Evolutionary conservation across 2,888 invertebrate species (phyloP).

Genomic region (Netelia melanura): DNA sequence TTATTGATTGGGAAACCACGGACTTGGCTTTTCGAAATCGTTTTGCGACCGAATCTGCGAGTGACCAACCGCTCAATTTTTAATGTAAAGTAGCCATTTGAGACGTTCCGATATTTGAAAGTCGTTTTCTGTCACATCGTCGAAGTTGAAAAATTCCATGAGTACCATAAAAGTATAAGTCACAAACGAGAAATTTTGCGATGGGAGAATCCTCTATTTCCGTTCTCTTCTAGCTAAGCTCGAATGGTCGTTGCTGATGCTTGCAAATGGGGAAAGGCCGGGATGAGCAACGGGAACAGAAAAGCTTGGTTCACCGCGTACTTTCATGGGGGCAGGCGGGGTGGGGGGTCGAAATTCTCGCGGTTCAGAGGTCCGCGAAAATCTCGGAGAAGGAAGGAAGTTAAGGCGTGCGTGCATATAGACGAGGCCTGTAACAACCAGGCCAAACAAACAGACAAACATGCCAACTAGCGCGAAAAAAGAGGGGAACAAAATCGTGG

Average conservation of each 20-base stretch:
- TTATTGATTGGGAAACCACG: no score
- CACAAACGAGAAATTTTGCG: background rate
- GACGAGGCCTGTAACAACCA: slow-evolving; percentile 80
- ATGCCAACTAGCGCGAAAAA: slow-evolving; percentile 65
- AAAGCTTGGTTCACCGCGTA: slow-evolving; percentile 37
- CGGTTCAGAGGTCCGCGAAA: background rate
- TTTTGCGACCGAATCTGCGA: no score
- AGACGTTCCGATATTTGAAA: no score
- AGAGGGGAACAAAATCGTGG: slow-evolving; percentile 31
- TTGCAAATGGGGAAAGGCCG: slow-evolving; percentile 7
- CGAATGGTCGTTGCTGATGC: background rate
- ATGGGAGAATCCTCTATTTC: background rate
- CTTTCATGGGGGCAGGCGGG: slow-evolving; percentile 9
- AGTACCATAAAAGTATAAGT: background rate
- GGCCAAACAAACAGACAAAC: slow-evolving; percentile 81
- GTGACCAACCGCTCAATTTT: no score
- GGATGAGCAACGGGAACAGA: slow-evolving; percentile 27
- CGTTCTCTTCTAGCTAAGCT: background rate
- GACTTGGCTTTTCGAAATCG: no score
- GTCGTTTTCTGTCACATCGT: background rate
- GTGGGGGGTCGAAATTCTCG: background rate
- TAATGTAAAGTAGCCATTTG: no score
- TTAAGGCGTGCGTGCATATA: slow-evolving; percentile 77
- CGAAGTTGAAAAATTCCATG: slow-evolving; percentile 13
- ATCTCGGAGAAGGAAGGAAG: slow-evolving; percentile 53